These are phyloP conservation scores for Gnatocerus cornutus DNA, from an alignment of 2,888 invertebrate species.

Conservation along the genomic window DNA sequence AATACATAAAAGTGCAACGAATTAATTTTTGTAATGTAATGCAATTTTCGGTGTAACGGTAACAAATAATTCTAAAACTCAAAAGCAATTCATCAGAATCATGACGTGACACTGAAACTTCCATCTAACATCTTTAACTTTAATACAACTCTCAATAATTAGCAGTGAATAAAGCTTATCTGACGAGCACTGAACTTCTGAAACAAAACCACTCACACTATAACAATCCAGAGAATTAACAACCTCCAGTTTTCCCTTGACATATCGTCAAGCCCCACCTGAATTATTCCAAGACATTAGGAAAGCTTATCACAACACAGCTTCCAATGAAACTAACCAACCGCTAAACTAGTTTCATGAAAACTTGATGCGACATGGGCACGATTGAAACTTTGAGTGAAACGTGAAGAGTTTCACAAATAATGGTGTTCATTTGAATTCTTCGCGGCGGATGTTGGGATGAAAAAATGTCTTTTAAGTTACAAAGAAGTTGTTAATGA, in stretches of 20 bases:
- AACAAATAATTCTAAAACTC: too few species aligned
- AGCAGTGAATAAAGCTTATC: background rate
- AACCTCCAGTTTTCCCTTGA: conserved; percentile 2
- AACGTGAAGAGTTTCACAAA: conserved; percentile 32
- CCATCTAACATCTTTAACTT: background rate
- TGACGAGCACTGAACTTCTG: background rate
- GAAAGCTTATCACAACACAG: conserved; percentile 35
- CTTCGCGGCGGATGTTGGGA: conserved; percentile 8
- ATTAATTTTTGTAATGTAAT: too few species aligned
- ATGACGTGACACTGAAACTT: conserved; percentile 1
- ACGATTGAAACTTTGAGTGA: conserved; percentile 32
- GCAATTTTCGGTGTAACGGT: too few species aligned
- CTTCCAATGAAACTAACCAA: conserved; percentile 26
- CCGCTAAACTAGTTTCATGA: conserved; percentile 28
- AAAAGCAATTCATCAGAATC: background rate
- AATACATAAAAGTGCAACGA: too few species aligned
- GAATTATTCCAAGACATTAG: conserved; percentile 33
- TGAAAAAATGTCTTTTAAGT: background rate
- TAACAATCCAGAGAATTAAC: conserved; percentile 16
- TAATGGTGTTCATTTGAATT: conserved; percentile 17
- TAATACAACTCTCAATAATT: conserved; percentile 2
- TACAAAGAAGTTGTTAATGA: conserved; percentile 12
- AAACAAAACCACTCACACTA: conserved; percentile 11
- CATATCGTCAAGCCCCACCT: conserved; percentile 17
- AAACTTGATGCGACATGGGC: conserved; percentile 33